These are phyloP conservation scores for Biston stratarius DNA, from an alignment of 2,888 invertebrate species.

Conservation along the genomic window DNA sequence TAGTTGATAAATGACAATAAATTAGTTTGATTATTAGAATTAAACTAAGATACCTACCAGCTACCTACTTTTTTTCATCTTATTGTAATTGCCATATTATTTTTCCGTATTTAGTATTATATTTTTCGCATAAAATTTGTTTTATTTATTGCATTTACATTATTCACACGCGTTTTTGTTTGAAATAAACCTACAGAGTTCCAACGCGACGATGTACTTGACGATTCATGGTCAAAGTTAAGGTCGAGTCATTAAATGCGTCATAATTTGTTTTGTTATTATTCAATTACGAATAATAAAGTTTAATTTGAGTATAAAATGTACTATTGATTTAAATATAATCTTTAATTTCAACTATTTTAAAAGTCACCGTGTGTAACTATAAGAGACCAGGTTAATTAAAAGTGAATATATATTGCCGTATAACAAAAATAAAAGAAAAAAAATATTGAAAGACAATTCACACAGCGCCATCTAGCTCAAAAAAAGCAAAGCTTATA, in stretches of 20 bases:
- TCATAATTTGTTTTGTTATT: background rate
- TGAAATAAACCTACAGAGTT: background rate
- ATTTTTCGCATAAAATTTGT: background rate
- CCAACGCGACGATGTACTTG: background rate
- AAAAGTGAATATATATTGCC: no score
- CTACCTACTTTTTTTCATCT: background rate
- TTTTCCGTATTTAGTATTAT: slow-evolving; percentile 1
- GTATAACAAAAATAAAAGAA: no score
- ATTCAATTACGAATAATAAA: background rate
- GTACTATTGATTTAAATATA: no score
- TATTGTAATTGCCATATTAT: background rate
- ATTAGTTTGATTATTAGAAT: no score
- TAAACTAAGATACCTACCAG: background rate
- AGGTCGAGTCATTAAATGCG: slow-evolving; percentile 8
- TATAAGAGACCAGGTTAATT: no score
- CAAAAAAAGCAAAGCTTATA: no score
- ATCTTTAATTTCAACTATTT: no score
- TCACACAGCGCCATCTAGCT: no score
- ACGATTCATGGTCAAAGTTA: slow-evolving; percentile 12
- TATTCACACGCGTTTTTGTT: slow-evolving; percentile 9
- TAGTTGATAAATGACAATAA: no score
- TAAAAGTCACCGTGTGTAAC: no score
- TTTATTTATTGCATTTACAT: slow-evolving; percentile 14
- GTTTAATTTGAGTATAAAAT: no score
- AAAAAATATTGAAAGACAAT: no score